Conservation (phyloP, 1,140 invertebrate species). For the Apis dorsata region DNA sequence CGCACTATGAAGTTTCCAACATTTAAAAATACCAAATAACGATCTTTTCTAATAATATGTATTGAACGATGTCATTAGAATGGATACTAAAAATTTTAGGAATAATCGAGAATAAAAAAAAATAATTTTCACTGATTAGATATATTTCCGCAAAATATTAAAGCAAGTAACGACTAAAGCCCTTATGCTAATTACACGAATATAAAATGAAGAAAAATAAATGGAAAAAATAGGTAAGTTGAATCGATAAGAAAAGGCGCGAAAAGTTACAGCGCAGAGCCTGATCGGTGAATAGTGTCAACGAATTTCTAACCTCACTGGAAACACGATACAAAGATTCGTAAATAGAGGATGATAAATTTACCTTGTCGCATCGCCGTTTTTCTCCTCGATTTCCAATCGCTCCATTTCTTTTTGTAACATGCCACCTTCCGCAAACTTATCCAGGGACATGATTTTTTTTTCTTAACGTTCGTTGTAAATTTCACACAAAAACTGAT, state of each 20-base stretch:
- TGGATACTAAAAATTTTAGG: neutral
- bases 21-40: neutral
- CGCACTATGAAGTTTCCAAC: neutral
- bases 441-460: conserved; percentile 75
- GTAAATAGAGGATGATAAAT: conserved; percentile 40
- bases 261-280: neutral
- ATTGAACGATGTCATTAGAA: neutral
- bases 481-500: conserved; percentile 44
- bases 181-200: neutral
- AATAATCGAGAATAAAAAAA: neutral
- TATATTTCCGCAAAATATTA: too few species aligned
- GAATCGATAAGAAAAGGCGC: conserved; percentile 25
- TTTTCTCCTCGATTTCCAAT: conserved; percentile 77
- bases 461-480: conserved; percentile 26
- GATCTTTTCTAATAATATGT: neutral
- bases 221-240: too few species aligned
- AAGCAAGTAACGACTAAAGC: neutral
- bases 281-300: neutral
- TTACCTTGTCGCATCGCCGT: conserved; percentile 76
- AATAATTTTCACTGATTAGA: neutral
- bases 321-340: conserved; percentile 32
- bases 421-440: conserved; percentile 68
- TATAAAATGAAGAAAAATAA: too few species aligned
- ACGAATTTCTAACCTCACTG: conserved; percentile 21
- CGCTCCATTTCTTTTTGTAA: conserved; percentile 77